These are phyloP conservation scores for Pyrrhia umbra DNA, from an alignment of 2,888 invertebrate genomes.

Conservation along the genomic window DNA sequence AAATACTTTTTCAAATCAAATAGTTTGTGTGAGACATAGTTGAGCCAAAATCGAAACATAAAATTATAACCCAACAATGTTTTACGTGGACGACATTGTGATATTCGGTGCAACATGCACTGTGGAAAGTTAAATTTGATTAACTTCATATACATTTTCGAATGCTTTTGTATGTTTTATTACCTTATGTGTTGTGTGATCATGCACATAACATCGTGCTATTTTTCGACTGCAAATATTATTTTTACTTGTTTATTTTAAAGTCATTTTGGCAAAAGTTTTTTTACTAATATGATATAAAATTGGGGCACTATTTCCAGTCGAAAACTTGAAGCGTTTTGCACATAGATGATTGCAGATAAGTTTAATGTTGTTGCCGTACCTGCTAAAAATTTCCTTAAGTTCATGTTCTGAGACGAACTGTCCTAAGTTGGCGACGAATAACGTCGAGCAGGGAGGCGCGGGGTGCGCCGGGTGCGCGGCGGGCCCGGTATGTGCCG, in stretches of 20 bases:
- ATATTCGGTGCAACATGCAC: slow-evolving; percentile 88
- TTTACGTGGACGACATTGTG: slow-evolving; percentile 81
- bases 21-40: slow-evolving; percentile 76
- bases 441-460: slow-evolving; percentile 98
- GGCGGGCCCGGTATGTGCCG: slow-evolving; percentile 90
- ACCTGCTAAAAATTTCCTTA: slow-evolving; percentile 99
- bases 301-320: slow-evolving; percentile 60
- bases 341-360: slow-evolving; percentile 50
- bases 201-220: slow-evolving; percentile 79
- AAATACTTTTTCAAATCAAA: slow-evolving; percentile 39
- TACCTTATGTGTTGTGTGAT: slow-evolving; percentile 67
- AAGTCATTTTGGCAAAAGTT: background rate
- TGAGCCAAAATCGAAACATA: slow-evolving; percentile 74
- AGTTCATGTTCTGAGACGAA: slow-evolving; percentile 99
- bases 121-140: slow-evolving; percentile 74
- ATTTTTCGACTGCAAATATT: slow-evolving; percentile 74
- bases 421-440: slow-evolving; percentile 99
- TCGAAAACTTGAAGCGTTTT: slow-evolving; percentile 66
- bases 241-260: slow-evolving; percentile 24
- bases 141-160: slow-evolving; percentile 68
- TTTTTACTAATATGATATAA: background rate
- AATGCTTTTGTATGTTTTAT: slow-evolving; percentile 58
- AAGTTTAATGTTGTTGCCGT: slow-evolving; percentile 50
- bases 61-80: slow-evolving; percentile 75
- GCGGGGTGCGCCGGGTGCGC: slow-evolving; percentile 92